These are phyloP conservation scores for Anabacerthia variegaticeps DNA, from an alignment of 2,797 vertebrate species.

Conservation along the genomic window DNA sequence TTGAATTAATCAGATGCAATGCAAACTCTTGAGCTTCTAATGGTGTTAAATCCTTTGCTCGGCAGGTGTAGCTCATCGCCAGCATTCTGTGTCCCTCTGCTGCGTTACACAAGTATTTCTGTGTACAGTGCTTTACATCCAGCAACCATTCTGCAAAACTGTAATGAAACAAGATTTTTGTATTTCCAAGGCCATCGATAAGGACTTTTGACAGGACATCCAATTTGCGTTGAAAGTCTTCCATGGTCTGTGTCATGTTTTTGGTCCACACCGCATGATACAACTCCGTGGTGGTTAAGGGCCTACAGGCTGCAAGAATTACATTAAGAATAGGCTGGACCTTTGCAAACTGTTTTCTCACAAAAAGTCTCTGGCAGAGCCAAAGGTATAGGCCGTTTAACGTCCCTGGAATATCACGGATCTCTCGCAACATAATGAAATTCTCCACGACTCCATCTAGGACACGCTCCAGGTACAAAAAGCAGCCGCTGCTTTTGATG, in stretches of 20 bases:
- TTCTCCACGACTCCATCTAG: conserved; percentile 97
- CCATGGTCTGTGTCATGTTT: conserved; percentile 91
- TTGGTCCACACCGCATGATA: conserved; percentile 98
- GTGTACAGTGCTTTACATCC: conserved; percentile 98
- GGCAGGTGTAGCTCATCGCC: conserved; percentile 96
- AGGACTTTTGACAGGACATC: conserved; percentile 96
- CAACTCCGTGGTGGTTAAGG: conserved; percentile 89
- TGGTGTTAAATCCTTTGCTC: conserved; percentile 90
- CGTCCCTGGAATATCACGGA: conserved; percentile 97
- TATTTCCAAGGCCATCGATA: conserved; percentile 88
- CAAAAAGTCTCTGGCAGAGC: conserved; percentile 98
- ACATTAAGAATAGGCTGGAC: conserved; percentile 97
- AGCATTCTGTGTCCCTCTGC: conserved; percentile 97
- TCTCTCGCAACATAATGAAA: conserved; percentile 97
- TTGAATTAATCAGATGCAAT: conserved; percentile 93
- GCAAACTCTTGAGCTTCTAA: conserved; percentile 96
- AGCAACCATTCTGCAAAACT: conserved; percentile 98
- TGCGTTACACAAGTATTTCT: conserved; percentile 96
- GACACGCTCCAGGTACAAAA: conserved; percentile 96
- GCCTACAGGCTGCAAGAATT: conserved; percentile 93
- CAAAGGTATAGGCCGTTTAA: conserved; percentile 98
- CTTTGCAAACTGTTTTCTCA: conserved; percentile 98
- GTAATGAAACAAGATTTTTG: conserved; percentile 96
- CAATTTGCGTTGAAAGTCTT: conserved; percentile 98
- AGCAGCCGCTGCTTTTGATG: conserved; percentile 99